Evolutionary conservation across 2,888 invertebrate species (phyloP), one percentile per base, ranked within the genome.

Genomic region (Dasysyrphus tricinctus): DNA sequence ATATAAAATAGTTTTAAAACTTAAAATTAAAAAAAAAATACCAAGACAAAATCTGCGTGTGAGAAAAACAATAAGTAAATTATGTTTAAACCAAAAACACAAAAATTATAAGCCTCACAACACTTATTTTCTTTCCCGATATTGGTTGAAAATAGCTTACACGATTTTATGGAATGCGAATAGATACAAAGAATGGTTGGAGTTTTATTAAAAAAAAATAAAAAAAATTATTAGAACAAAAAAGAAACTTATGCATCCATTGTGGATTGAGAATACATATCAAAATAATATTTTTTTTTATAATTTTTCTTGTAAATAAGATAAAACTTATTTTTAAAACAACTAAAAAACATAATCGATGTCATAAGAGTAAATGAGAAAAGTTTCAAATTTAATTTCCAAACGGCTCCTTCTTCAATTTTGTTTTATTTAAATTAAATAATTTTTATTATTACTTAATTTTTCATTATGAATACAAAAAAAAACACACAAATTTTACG

Each of bases 31-130:
- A 65, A 79, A 47, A 63, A 34, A 42, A 90, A 89, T 89, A 90
- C 89, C 89, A 89, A 90, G 76, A 80, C 80, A 83, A 89, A 89
- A 90, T 88, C 89, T 90, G 89, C 89, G 90, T 89, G 89, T 86
- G 89, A 84, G 81, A 76, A 87, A 85, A 76, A 88, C 84, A 77
- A 83, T 83, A 86, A 88, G 73, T 80, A 88, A 69, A 83, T 78
- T 83, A 88, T 88, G 78, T 86, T 86, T 81, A 84, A 83, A 82
- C 61, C 61, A 37, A 61, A 44, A 73, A 85, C 77, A 85, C 85
- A 73, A 80, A 69, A 34, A 59, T 84, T 80, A 79, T 70, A 72
- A 72, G 54, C 51, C 69, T 65, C 83, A 83, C 59, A 32, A 67
- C 59, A 19, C 6, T 51, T 16, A 24, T 74, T n/a, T 80, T 67